Conservation (phyloP, 2,888 invertebrate species). For the Steinernema carpocapsae region DNA sequence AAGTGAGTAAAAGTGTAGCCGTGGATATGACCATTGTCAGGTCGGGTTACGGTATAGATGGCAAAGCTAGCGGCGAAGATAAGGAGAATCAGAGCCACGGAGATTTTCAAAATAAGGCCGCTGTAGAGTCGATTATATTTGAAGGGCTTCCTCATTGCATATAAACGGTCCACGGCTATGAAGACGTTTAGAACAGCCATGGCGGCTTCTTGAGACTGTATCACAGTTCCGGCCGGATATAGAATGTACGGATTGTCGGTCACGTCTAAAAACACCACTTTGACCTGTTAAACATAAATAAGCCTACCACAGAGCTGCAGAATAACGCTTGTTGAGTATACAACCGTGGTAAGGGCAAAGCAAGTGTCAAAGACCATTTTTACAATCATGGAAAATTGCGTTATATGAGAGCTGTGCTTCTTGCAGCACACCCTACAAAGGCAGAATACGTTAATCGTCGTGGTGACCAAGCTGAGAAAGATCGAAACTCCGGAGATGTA, state of each 20-base stretch:
- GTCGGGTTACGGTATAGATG: not conserved
- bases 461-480: not conserved
- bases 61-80: not conserved
- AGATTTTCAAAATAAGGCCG: not conserved
- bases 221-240: too few relatives aligned
- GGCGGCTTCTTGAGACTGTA: not conserved
- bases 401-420: not conserved
- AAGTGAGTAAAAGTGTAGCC: not conserved
- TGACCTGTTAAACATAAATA: not conserved
- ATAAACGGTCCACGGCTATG: not conserved
- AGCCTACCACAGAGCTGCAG: not conserved
- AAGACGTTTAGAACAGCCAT: slow-evolving; percentile 4
- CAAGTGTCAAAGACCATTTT: slow-evolving; percentile 1
- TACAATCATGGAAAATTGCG: not conserved
- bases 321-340: not conserved
- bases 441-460: not conserved
- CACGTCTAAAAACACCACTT: not conserved
- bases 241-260: too few relatives aligned
- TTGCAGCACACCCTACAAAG: not conserved
- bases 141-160: not conserved
- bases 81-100: not conserved
- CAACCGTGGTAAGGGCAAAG: not conserved
- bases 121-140: not conserved
- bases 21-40: not conserved
- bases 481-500: not conserved